A percentile compares a stretch with the other conserved stretches of the same genome.
phyloP scores from a whole-genome alignment of 2,797 vertebrate species.

The Peromyscus nudipes region DNA sequence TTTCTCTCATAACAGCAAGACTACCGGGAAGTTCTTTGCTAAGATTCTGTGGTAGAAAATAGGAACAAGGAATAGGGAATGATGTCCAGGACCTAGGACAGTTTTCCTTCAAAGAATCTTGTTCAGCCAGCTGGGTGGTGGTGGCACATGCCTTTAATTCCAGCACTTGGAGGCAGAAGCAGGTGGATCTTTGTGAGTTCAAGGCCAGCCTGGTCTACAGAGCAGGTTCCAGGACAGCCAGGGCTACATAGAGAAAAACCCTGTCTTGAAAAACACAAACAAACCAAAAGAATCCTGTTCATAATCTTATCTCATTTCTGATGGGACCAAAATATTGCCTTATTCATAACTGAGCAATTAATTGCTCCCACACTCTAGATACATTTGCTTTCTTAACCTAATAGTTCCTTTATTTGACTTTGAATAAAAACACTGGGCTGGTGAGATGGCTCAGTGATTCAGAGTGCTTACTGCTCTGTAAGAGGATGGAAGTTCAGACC shows the following conservation, averaged over 20 bases:
- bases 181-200: neutral
- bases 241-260: neutral
- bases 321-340: neutral
- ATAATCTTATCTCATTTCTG: slow-evolving; percentile 35
- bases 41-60: neutral
- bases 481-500: neutral
- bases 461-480: neutral
- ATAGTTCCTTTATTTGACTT: neutral
- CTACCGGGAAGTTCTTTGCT: slow-evolving; percentile 28
- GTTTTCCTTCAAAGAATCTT: slow-evolving; percentile 29
- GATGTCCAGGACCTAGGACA: neutral
- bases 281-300: neutral
- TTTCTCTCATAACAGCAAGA: slow-evolving; percentile 13
- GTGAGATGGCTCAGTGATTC: neutral
- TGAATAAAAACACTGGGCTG: neutral
- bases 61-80: slow-evolving; percentile 28
- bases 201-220: neutral
- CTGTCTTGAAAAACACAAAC: neutral
- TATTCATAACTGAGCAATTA: slow-evolving; percentile 50
- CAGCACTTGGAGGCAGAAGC: neutral
- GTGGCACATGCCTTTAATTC: neutral
- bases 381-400: neutral
- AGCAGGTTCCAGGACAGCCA: neutral
- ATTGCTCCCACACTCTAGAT: neutral
- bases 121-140: neutral